Conservation (phyloP, 2,113 vertebrate genomes). For the Sarotherodon lohbergeri region DNA sequence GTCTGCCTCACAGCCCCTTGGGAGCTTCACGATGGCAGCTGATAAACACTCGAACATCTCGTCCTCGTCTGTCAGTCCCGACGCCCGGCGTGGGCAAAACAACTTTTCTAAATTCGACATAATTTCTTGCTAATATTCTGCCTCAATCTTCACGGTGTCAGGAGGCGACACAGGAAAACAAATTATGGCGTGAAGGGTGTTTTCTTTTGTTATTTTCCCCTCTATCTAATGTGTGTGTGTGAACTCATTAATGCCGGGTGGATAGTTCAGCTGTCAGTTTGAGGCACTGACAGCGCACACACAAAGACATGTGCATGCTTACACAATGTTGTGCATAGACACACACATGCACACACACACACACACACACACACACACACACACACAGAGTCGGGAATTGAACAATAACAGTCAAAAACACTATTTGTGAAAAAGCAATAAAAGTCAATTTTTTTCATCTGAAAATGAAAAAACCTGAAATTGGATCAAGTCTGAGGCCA, state of each 20-base stretch:
- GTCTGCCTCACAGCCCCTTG: not conserved
- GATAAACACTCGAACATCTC: not conserved
- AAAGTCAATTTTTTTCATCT: not conserved
- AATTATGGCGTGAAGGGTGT: slow-evolving; percentile 18
- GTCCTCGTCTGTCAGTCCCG: slow-evolving; percentile 17
- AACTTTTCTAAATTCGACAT: slow-evolving; percentile 12
- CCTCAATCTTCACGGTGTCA: slow-evolving; percentile 20
- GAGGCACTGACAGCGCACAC: not conserved
- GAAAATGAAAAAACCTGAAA: not conserved
- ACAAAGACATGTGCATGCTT: not conserved
- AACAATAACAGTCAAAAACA: not conserved
- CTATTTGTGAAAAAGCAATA: not conserved
- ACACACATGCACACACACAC: not conserved
- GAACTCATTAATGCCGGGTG: slow-evolving; percentile 40
- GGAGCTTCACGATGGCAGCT: not conserved
- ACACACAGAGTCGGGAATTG: not conserved
- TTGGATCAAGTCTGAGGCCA: not conserved
- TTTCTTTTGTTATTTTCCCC: slow-evolving; percentile 7
- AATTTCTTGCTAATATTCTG: slow-evolving; percentile 12
- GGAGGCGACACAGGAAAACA: slow-evolving; percentile 18
- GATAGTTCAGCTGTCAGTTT: slow-evolving; percentile 40
- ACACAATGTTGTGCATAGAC: not conserved
- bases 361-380: not conserved
- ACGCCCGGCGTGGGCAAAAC: not conserved
- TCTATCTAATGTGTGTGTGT: not conserved